Base-by-base conservation (phyloP, 2,113 vertebrate species). In the Cacatua alba region DNA sequence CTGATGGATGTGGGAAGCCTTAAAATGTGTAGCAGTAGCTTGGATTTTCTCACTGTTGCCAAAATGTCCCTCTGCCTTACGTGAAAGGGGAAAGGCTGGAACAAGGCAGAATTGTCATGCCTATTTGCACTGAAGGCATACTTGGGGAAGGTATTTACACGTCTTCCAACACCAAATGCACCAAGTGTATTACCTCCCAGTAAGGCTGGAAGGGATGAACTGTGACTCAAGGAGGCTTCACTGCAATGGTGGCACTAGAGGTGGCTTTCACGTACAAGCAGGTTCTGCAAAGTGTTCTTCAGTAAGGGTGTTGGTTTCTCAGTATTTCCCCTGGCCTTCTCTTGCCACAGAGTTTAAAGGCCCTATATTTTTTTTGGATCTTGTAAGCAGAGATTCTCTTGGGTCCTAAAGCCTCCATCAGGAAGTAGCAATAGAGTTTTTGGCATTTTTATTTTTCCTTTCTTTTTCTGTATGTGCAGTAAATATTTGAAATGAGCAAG, bases 291-390 rank as follows among this genome's bases (percentile, higher is more conserved):
- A 7, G 19, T 18, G 0, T 16, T 59, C 19, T 60, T 59, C 25
- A 51, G 0, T 12, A 33, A 69, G 21, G 6, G 29, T 4, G 21
- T 31, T 14, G 13, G 4, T 11, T 35, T 37, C 20, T 52, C 15
- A 52, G 52, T 44, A 3, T 69, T 79, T 63, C 9, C 25, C 25
- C 48, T 25, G 49, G 18, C 19, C 13, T 37, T 24, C 31, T 55
- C 3, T 37, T 72, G 62, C 16, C 26, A 44, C 15, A 5, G 26
- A 15, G 41, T 17, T 7, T 35, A 17, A 55, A 55, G 59, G 19
- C 28, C 28, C 1, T 78, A 1, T 49, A 3, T 17, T 10, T 5
- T 49, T 70, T n/a, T 16, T 20, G 11, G 2, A 17, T 52, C 11
- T 37, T 46, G 20, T 18, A 52, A 74, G 80, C 14, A 46, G 49